These are phyloP conservation scores for Helogale parvula DNA, from an alignment of 2,113 vertebrate species.

Conservation along the genomic window DNA sequence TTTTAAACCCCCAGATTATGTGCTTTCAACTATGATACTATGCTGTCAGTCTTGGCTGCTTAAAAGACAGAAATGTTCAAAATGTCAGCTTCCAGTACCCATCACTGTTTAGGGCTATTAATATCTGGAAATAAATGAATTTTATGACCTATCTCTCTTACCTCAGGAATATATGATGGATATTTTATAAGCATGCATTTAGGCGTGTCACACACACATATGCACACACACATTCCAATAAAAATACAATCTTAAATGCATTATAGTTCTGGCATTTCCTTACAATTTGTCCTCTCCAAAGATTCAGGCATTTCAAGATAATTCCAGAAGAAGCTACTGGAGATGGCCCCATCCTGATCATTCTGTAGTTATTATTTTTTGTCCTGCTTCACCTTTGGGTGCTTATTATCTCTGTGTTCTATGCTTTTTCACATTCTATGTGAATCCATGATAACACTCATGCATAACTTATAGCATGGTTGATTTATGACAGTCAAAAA, in stretches of 20 bases:
- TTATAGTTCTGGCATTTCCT: neutral
- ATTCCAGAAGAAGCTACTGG: neutral
- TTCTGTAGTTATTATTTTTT: neutral
- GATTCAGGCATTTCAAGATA: neutral
- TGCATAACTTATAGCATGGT: neutral
- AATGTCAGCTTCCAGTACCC: conserved; percentile 17
- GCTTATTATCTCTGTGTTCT: neutral
- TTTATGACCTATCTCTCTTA: conserved; percentile 43
- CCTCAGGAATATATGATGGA: neutral
- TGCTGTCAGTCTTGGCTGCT: neutral
- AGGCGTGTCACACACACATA: neutral
- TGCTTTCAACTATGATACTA: neutral
- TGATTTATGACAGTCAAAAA: neutral
- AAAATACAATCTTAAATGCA: neutral
- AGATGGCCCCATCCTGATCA: neutral
- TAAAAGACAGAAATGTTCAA: conserved; percentile 23
- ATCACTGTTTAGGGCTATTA: conserved; percentile 1
- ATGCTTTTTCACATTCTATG: neutral
- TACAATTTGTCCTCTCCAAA: neutral
- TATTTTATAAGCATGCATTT: conserved; percentile 49
- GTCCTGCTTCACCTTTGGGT: neutral
- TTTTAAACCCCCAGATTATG: neutral
- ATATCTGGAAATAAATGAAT: conserved; percentile 5
- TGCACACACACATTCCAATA: neutral
- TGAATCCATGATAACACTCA: neutral